Conservation (phyloP, 2,797 vertebrate species). For the Dermochelys coriacea region DNA sequence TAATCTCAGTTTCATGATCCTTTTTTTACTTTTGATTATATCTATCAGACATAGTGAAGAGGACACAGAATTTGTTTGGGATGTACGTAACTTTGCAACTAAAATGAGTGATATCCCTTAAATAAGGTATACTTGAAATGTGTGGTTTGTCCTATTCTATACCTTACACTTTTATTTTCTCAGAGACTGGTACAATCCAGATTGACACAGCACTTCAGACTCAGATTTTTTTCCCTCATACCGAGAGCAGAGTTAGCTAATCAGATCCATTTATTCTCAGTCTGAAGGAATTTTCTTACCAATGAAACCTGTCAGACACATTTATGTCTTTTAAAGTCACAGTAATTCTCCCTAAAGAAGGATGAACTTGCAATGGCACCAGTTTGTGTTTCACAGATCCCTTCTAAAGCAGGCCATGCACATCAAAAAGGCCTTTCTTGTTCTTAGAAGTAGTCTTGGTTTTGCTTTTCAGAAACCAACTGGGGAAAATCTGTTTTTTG, state of each 20-base stretch:
- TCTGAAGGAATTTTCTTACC: conserved; percentile 62
- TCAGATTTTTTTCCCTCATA: conserved; percentile 16
- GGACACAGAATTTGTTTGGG: neutral
- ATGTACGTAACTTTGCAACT: neutral
- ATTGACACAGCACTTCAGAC: conserved; percentile 50
- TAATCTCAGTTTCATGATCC: neutral
- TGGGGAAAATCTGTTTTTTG: neutral
- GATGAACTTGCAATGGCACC: conserved; percentile 18
- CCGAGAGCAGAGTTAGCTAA: conserved; percentile 59
- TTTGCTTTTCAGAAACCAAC: neutral
- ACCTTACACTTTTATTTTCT: conserved; percentile 12
- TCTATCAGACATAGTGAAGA: neutral
- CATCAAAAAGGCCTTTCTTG: neutral
- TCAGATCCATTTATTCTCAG: conserved; percentile 66
- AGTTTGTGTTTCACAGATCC: neutral
- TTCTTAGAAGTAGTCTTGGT: neutral
- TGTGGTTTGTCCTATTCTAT: neutral
- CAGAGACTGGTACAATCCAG: conserved; percentile 51
- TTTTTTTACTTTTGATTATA: neutral
- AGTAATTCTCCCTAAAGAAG: conserved; percentile 42
- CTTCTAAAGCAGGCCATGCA: neutral
- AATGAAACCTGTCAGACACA: conserved; percentile 54
- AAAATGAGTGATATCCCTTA: neutral
- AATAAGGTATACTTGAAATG: neutral
- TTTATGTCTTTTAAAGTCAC: conserved; percentile 51